These are phyloP conservation scores for Actinemys pallida DNA, from an alignment of 2,113 vertebrate species.

Conservation along the genomic window DNA sequence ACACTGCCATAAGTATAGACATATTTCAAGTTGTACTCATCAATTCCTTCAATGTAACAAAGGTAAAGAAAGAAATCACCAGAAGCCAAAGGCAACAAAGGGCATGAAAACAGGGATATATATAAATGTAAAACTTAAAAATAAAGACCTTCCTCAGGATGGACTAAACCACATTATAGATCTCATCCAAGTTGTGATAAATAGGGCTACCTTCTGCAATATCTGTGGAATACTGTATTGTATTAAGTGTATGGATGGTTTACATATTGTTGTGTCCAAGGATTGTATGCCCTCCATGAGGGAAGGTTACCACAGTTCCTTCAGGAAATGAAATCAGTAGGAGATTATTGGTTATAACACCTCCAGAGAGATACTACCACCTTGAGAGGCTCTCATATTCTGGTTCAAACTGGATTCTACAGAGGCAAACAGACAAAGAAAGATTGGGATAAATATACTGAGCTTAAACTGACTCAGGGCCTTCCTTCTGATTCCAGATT, in stretches of 20 bases:
- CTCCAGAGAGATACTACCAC: background rate
- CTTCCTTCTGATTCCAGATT: background rate
- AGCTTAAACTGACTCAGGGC: background rate
- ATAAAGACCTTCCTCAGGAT: background rate
- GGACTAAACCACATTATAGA: background rate
- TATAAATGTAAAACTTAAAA: background rate
- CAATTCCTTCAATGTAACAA: background rate
- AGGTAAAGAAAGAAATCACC: background rate
- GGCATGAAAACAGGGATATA: background rate
- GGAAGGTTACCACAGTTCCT: background rate
- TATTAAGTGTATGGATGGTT: too few relatives aligned
- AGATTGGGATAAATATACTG: background rate
- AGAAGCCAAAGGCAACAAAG: background rate
- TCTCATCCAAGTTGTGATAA: background rate
- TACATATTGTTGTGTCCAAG: background rate
- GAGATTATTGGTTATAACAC: background rate
- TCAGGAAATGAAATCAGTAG: background rate
- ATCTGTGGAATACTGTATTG: too few relatives aligned
- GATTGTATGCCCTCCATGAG: background rate
- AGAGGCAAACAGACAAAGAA: background rate
- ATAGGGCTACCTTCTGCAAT: too few relatives aligned
- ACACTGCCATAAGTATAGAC: background rate
- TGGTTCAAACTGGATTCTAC: background rate
- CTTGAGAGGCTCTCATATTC: background rate
- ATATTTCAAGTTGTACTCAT: background rate